These are phyloP conservation scores for Cotesia congregata DNA, from an alignment of 2,888 invertebrate species.

Conservation along the genomic window DNA sequence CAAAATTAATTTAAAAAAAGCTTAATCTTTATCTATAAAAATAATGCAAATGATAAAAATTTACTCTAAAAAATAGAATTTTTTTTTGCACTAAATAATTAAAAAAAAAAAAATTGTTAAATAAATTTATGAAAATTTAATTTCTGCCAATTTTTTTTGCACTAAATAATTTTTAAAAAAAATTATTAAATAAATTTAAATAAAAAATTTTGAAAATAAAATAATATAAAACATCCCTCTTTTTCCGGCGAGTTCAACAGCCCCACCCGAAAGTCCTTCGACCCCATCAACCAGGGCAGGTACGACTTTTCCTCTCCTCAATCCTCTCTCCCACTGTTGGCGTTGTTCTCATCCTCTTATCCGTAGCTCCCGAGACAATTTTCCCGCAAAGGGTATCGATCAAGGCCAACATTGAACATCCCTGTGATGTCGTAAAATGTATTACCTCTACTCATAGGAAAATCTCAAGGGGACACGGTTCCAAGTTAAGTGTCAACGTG, in stretches of 20 bases:
- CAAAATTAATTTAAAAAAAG: too few species aligned
- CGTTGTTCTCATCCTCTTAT: conserved; percentile 1
- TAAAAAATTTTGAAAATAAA: too few species aligned
- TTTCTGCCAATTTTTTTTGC: too few species aligned
- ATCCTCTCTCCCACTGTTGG: conserved; percentile 29
- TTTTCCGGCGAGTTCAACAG: conserved; percentile 31
- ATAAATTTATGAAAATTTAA: too few species aligned
- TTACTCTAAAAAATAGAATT: too few species aligned
- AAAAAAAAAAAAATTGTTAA: too few species aligned
- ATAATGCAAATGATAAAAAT: too few species aligned
- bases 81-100: too few species aligned
- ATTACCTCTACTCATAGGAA: conserved; percentile 13
- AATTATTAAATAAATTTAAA: too few species aligned
- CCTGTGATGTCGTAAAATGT: conserved; percentile 17
- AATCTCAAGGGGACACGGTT: background rate
- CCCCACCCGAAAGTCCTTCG: conserved; percentile 38
- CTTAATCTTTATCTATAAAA: too few species aligned
- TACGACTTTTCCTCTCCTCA: conserved; percentile 38
- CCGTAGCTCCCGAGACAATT: conserved; percentile 30
- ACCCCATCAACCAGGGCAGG: conserved; percentile 28
- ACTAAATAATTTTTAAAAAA: too few species aligned
- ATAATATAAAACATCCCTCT: background rate
- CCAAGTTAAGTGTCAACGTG: conserved; percentile 36
- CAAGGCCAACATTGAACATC: conserved; percentile 33
- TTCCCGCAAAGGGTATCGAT: conserved; percentile 39